Percentiles rank a stretch among this genome's conserved stretches.
phyloP scores from a whole-genome alignment of 2,797 vertebrate species.

The Characodon lateralis region DNA sequence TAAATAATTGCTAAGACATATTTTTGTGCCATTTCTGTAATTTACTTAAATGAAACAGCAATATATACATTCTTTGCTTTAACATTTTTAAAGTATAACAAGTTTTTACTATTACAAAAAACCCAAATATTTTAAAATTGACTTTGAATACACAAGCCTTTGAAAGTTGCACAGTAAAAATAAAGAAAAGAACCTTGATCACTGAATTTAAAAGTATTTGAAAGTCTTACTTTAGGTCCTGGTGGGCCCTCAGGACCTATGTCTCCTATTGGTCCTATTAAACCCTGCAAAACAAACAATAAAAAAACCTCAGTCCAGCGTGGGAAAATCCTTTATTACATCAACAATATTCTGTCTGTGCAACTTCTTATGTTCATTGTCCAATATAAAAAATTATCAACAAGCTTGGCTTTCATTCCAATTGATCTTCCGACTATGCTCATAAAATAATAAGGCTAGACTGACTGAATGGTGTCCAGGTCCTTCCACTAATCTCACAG shows the following conservation, averaged over 20 bases:
- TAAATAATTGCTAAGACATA: background rate
- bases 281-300: slow-evolving; percentile 77
- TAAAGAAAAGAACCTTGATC: background rate
- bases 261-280: slow-evolving; percentile 82
- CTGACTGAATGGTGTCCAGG: slow-evolving; percentile 61
- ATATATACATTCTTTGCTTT: background rate
- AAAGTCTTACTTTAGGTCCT: slow-evolving; percentile 86
- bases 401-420: slow-evolving; percentile 50
- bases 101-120: background rate
- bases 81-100: background rate
- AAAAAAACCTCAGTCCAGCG: background rate
- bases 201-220: background rate
- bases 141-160: background rate
- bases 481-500: slow-evolving; percentile 74
- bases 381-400: slow-evolving; percentile 4
- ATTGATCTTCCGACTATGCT: slow-evolving; percentile 55
- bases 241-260: slow-evolving; percentile 82
- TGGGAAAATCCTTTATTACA: background rate
- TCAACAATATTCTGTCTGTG: background rate
- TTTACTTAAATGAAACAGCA: too few relatives aligned
- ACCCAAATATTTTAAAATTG: background rate
- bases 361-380: background rate
- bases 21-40: background rate
- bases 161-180: background rate
- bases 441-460: slow-evolving; percentile 55